phyloP scores from a whole-genome alignment of 2,113 vertebrate genomes.

The Gallinago media region DNA sequence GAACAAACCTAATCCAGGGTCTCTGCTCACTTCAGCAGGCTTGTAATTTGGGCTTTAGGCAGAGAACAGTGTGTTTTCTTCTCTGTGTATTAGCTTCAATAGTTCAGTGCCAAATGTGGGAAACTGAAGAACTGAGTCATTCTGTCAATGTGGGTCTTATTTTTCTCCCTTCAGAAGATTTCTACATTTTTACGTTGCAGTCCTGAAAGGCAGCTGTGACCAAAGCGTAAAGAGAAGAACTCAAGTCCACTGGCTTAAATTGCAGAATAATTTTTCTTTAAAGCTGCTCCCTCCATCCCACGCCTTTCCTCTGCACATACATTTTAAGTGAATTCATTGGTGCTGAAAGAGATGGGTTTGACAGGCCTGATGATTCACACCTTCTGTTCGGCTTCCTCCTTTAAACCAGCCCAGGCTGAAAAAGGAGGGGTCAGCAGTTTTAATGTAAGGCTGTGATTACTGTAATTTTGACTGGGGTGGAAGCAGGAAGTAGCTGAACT shows the following conservation, averaged over 20 bases:
- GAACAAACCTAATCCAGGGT: neutral
- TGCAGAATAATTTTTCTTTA: neutral
- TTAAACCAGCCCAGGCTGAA: neutral
- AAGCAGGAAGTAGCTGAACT: neutral
- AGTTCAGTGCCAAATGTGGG: neutral
- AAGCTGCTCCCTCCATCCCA: neutral
- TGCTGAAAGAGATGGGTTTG: neutral
- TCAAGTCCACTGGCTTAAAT: neutral
- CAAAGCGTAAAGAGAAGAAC: neutral
- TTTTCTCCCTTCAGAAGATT: neutral
- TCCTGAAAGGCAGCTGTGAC: neutral
- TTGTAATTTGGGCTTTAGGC: neutral
- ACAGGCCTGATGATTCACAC: slow-evolving; percentile 26
- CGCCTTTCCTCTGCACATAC: neutral
- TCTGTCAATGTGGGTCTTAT: neutral
- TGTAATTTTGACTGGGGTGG: neutral
- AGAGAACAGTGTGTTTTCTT: neutral
- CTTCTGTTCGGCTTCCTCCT: slow-evolving; percentile 21
- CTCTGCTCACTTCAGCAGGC: neutral
- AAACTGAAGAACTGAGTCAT: neutral
- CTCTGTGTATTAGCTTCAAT: neutral
- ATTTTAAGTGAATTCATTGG: neutral
- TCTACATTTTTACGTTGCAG: neutral
- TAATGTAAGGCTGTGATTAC: neutral
- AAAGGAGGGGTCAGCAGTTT: neutral